A percentile compares a stretch with the other conserved stretches of the same genome.
Conservation (phyloP, 2,113 vertebrate species). For the Sula dactylatra region DNA sequence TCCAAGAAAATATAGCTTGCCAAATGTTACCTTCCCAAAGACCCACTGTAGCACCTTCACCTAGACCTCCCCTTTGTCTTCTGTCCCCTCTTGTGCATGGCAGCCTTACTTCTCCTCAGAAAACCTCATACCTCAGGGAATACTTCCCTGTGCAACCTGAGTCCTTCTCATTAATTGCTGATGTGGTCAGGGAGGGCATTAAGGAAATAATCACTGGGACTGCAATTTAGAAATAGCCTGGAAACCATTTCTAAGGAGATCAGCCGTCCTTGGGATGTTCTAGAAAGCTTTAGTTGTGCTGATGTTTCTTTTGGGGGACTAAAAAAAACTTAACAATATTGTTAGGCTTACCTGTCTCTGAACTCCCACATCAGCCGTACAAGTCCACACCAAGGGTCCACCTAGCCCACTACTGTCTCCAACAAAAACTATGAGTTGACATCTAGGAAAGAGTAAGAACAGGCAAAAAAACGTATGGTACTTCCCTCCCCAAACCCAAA, state of each 20-base stretch:
- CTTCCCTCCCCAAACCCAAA: neutral
- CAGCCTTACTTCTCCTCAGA: neutral
- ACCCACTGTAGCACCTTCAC: neutral
- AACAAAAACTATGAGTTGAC: neutral
- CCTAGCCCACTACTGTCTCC: neutral
- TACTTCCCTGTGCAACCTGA: neutral
- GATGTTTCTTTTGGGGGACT: neutral
- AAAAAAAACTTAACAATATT: neutral
- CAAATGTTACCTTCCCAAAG: neutral
- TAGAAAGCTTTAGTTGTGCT: neutral
- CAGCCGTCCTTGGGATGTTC: neutral
- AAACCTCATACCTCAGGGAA: neutral
- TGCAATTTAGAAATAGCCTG: neutral
- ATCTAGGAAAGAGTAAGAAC: neutral
- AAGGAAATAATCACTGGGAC: neutral
- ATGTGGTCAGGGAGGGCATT: neutral
- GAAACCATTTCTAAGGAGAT: neutral
- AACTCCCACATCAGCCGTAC: neutral
- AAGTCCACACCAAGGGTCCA: neutral
- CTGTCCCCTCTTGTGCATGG: neutral
- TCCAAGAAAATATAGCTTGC: neutral
- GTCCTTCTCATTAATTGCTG: neutral
- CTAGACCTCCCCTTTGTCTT: neutral
- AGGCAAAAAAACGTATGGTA: neutral
- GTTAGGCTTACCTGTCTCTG: neutral